Conservation (phyloP, 2,888 invertebrate species). For the Blomia tropicalis region DNA sequence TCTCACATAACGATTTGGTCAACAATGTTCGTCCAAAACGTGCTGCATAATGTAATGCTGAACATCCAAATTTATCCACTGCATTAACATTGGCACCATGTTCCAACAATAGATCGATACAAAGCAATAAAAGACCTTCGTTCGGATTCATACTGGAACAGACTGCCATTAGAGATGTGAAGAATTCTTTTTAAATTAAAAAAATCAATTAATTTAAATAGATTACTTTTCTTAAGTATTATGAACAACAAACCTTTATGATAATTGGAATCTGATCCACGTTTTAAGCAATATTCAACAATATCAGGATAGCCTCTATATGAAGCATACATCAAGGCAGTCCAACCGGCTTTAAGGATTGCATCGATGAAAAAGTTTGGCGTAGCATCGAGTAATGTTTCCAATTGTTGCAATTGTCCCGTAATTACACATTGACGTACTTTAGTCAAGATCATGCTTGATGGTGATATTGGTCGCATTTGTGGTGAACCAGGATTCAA, state of each 20-base stretch:
- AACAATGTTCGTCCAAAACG: constrained; percentile 35
- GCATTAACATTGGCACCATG: constrained; percentile 32
- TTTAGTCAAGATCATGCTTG: constrained; percentile 8
- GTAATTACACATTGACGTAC: constrained; percentile 17
- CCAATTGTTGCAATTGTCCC: constrained; percentile 5
- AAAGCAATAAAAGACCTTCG: constrained; percentile 34
- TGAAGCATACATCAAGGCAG: constrained; percentile 34
- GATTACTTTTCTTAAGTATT: background rate
- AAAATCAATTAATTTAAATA: background rate
- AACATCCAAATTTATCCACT: constrained; percentile 32
- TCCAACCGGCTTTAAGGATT: constrained; percentile 32
- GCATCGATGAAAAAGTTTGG: constrained; percentile 25
- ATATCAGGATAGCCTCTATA: constrained; percentile 32
- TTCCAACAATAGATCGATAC: constrained; percentile 33
- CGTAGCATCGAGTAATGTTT: background rate
- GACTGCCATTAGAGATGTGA: constrained; percentile 39
- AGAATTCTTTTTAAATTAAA: constrained; percentile 27
- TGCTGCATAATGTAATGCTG: constrained; percentile 39
- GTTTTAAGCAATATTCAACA: constrained; percentile 35
- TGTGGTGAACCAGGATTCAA: background rate
- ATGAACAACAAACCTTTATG: constrained; percentile 36
- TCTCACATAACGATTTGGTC: constrained; percentile 34
- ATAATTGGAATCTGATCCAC: constrained; percentile 37
- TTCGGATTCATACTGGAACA: constrained; percentile 35
- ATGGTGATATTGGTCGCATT: constrained; percentile 3